Conservation (phyloP, 2,888 invertebrate genomes). For the Melanostoma mellinum region DNA sequence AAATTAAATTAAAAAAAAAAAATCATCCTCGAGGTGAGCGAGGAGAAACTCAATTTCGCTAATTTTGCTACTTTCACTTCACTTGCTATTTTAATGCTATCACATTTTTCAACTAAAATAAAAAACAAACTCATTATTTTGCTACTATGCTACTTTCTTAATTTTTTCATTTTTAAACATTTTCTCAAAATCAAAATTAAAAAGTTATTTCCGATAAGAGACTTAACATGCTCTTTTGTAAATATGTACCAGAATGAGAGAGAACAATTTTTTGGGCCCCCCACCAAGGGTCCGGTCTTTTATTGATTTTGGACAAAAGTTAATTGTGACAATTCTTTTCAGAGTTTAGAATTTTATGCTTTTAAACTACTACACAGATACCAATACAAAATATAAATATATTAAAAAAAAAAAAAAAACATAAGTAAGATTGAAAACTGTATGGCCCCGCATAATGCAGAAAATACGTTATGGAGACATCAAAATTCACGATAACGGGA, state of each 20-base stretch:
- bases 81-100: conserved; percentile 63
- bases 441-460: conserved; percentile 72
- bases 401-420: conserved; percentile 1
- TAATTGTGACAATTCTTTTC: conserved; percentile 45
- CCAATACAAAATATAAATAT: conserved; percentile 19
- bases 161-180: conserved; percentile 53
- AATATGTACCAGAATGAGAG: conserved; percentile 62
- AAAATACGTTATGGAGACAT: conserved; percentile 73
- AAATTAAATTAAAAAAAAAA: neutral
- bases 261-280: conserved; percentile 7
- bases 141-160: conserved; percentile 64
- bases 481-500: conserved; percentile 68
- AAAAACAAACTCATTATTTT: conserved; percentile 51
- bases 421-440: conserved; percentile 73
- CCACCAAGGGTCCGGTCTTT: conserved; percentile 14
- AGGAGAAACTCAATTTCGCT: conserved; percentile 58
- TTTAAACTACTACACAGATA: conserved; percentile 49
- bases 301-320: conserved; percentile 40
- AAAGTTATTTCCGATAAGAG: neutral
- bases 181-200: conserved; percentile 51
- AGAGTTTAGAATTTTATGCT: conserved; percentile 45
- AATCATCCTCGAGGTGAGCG: conserved; percentile 70
- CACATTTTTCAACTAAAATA: conserved; percentile 35
- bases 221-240: conserved; percentile 48
- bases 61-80: conserved; percentile 66